These are phyloP conservation scores for Bradypodion ventrale DNA, from an alignment of 2,797 vertebrate species.

Conservation along the genomic window DNA sequence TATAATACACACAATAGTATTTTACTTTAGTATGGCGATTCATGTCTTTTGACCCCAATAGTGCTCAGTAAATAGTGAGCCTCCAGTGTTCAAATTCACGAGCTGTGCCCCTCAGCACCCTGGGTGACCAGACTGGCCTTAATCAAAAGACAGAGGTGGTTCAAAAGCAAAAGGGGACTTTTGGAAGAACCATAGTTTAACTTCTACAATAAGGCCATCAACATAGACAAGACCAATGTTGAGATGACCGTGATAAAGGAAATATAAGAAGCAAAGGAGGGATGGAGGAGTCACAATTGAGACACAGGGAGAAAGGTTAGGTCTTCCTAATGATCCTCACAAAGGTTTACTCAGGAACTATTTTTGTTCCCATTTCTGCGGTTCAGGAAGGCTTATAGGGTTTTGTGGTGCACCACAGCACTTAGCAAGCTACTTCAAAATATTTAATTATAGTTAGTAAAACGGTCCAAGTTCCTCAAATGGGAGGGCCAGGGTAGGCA, in stretches of 20 bases:
- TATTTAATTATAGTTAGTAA: too few relatives aligned
- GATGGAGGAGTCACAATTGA: not conserved
- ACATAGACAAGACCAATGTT: slow-evolving; percentile 43
- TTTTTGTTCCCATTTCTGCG: not conserved
- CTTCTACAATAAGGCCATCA: slow-evolving; percentile 41
- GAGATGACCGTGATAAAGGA: slow-evolving; percentile 15
- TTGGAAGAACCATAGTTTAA: slow-evolving; percentile 21
- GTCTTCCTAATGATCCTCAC: not conserved
- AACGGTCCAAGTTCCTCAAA: too few relatives aligned
- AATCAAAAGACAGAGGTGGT: slow-evolving; percentile 31
- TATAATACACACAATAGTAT: too few relatives aligned
- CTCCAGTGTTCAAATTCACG: too few relatives aligned
- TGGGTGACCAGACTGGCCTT: not conserved
- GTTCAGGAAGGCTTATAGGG: not conserved
- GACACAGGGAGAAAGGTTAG: not conserved
- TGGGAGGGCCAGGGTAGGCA: too few relatives aligned
- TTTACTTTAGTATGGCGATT: too few relatives aligned
- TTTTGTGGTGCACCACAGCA: not conserved
- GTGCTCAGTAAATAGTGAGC: too few relatives aligned
- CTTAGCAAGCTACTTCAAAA: not conserved
- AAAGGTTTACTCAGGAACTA: fast-evolving
- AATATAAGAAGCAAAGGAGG: not conserved
- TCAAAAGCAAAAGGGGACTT: slow-evolving; percentile 9
- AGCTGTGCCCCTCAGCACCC: not conserved
- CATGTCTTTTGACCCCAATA: too few relatives aligned